Percentiles rank a stretch among this genome's conserved stretches.
Conservation (phyloP, 2,113 vertebrate species). For the Telmatochromis sp. region DNA sequence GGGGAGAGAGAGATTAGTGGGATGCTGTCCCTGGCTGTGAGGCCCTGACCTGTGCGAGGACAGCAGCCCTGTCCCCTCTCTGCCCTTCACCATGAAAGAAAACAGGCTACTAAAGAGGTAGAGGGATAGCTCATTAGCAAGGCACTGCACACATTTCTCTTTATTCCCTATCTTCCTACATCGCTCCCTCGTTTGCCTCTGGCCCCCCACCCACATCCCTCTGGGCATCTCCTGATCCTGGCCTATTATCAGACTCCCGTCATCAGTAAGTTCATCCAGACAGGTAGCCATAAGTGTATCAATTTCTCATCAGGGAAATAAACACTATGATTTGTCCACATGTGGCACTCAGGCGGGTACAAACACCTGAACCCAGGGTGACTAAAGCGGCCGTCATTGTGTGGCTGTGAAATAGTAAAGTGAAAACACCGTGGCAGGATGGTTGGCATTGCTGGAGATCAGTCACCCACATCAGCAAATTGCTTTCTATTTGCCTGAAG, state of each 20-base stretch:
- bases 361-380: background rate
- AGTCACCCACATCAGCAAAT: slow-evolving; percentile 27
- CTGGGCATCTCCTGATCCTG: background rate
- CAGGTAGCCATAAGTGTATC: background rate
- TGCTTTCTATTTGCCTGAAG: slow-evolving; percentile 30
- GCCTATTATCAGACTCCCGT: slow-evolving; percentile 5
- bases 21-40: background rate
- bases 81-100: background rate
- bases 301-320: slow-evolving; percentile 2
- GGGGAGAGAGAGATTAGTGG: background rate
- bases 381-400: background rate
- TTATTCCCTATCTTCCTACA: background rate
- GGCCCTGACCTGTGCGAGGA: background rate
- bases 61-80: background rate
- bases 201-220: background rate
- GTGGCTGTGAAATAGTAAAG: background rate
- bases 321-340: background rate
- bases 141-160: background rate
- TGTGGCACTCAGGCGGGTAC: background rate
- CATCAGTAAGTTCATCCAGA: slow-evolving; percentile 6
- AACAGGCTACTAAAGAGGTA: background rate
- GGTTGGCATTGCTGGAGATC: background rate
- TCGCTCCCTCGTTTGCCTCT: background rate
- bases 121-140: background rate
- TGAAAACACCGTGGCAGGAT: background rate